Conservation (phyloP, 2,888 invertebrate genomes). For the Saturnia japonica region DNA sequence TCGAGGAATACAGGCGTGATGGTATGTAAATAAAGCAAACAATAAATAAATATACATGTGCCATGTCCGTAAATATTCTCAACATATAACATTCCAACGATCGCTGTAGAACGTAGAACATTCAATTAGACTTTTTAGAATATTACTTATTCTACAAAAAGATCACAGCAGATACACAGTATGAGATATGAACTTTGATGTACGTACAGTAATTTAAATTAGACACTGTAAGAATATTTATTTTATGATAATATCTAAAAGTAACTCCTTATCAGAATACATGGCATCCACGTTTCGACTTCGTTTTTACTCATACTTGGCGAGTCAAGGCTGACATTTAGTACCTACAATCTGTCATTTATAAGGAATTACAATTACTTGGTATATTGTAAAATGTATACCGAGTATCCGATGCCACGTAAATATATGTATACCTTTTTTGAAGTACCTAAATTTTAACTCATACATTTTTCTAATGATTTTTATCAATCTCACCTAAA, state of each 20-base stretch:
- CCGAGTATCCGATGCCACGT: not conserved
- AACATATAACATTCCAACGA: not conserved
- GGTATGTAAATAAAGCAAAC: no score
- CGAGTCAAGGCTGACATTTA: slow-evolving; percentile 11
- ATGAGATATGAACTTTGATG: slow-evolving; percentile 31
- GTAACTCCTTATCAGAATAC: slow-evolving; percentile 30
- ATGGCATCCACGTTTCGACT: slow-evolving; percentile 25
- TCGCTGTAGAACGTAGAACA: not conserved
- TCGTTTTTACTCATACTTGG: slow-evolving; percentile 14
- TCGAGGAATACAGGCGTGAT: no score
- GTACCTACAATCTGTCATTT: slow-evolving; percentile 17
- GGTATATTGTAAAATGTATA: not conserved
- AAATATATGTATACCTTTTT: not conserved
- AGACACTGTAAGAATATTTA: slow-evolving; percentile 40
- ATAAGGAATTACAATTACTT: slow-evolving; percentile 11
- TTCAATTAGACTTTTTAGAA: not conserved
- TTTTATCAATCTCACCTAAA: no score
- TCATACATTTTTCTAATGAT: no score
- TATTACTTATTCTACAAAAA: slow-evolving; percentile 22
- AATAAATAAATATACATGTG: no score
- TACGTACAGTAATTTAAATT: slow-evolving; percentile 46
- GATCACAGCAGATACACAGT: slow-evolving; percentile 27
- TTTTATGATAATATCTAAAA: slow-evolving; percentile 38
- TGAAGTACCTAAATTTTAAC: not conserved
- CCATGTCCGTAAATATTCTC: not conserved